phyloP scores from a whole-genome alignment of 2,113 vertebrate species.

The Gavia stellata region DNA sequence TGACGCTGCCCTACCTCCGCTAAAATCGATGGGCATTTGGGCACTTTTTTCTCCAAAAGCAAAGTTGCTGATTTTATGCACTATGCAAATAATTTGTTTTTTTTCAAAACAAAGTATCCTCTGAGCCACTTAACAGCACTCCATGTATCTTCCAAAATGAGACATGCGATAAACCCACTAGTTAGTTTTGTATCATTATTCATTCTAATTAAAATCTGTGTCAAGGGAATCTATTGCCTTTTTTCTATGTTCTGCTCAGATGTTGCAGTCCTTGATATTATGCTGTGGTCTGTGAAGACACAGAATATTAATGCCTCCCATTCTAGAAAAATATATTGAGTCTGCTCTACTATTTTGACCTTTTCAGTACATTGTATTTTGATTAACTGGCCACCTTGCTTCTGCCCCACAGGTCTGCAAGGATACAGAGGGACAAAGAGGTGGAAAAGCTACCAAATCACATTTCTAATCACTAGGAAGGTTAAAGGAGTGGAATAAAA shows the following conservation, averaged over 20 bases:
- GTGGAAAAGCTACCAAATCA: constrained; percentile 16
- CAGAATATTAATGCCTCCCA: constrained; percentile 42
- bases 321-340: constrained; percentile 44
- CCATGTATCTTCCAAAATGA: constrained; percentile 17
- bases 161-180: not conserved
- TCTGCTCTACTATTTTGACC: constrained; percentile 32
- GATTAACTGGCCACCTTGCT: constrained; percentile 53
- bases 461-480: not conserved
- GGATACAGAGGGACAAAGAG: not conserved
- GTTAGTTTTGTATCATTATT: not conserved
- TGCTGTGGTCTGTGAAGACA: not conserved
- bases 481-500: not conserved
- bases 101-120: not conserved
- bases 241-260: constrained; percentile 24
- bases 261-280: constrained; percentile 26
- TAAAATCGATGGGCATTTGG: not conserved
- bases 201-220: constrained; percentile 53
- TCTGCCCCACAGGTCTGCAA: constrained; percentile 47
- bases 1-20: not conserved
- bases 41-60: not conserved
- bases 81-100: not conserved
- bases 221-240: constrained; percentile 16
- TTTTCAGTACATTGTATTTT: constrained; percentile 61
- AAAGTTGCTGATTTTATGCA: not conserved
- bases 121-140: not conserved